Base-by-base conservation (phyloP, 2,113 vertebrate genomes). In the Halichoerus grypus region DNA sequence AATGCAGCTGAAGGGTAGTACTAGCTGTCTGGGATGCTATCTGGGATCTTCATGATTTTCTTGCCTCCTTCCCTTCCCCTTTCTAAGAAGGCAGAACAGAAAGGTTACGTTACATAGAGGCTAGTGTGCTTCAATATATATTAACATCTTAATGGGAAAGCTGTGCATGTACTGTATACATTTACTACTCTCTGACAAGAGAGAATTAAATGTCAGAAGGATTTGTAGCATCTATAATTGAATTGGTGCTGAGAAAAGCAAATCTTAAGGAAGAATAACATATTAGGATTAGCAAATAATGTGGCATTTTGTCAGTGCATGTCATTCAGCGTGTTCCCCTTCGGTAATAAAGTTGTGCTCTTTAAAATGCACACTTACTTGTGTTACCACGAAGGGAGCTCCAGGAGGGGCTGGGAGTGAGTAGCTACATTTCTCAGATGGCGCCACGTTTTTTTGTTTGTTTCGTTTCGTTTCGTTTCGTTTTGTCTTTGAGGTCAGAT, bases 181-280 rank as follows among this genome's bases (percentile, higher is more conserved):
- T 99, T 99, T 98, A 98, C 99, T 97, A 82, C 97, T 91, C 98
- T 91, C 99, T 99, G 99, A 99, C 99, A 99, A 99, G 99, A 99
- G 98, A 97, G 99, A 99, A 99, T 99, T 99, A 99, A 99, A 99
- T 99, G 99, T 99, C 99, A 99, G 99, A 99, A 99, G 99, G 99
- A 99, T 99, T 99, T 99, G 99, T 99, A 99, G 99, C 99, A 99
- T 98, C 99, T 99, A 98, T 99, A 99, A 99, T 99, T 99, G 99
- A 99, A 99, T 99, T 99, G 99, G 99, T 99, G 99, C 99, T 99
- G 98, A 99, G 98, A 98, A 99, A 99, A 99, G 98, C 99, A 99
- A 99, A 99, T 99, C 99, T 99, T 98, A 98, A 99, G 98, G 99
- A 99, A 99, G 99, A 99, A 99, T 99, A 99, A 99, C 99, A 99